phyloP scores from a whole-genome alignment of 2,888 invertebrate genomes.

The Argyresthia goedartella region DNA sequence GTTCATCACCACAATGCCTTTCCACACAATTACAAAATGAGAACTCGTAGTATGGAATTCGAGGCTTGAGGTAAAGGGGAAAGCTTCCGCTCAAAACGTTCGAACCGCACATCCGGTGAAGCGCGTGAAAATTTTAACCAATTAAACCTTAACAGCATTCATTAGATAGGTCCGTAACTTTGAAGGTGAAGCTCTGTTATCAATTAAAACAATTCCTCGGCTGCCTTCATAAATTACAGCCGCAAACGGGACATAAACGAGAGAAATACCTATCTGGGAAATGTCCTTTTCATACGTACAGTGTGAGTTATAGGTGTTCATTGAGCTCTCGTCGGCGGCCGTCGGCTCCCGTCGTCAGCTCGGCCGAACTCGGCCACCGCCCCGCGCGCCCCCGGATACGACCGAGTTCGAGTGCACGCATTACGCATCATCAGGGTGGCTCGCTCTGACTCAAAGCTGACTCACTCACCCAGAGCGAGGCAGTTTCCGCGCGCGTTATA shows the following conservation, averaged over 20 bases:
- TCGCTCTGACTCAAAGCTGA: neutral
- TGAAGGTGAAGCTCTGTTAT: neutral
- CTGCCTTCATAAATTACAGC: constrained; percentile 13
- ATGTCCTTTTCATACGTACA: constrained; percentile 35
- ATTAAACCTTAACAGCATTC: neutral
- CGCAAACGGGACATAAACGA: constrained; percentile 17
- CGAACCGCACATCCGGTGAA: too few relatives aligned
- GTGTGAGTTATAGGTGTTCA: constrained; percentile 37
- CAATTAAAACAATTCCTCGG: constrained; percentile 1
- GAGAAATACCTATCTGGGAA: constrained; percentile 26
- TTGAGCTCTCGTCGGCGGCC: constrained; percentile 51
- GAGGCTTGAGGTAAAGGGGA: too few relatives aligned
- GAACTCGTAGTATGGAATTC: too few relatives aligned
- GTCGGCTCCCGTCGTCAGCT: constrained; percentile 21
- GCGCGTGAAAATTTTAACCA: neutral
- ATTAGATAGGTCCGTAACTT: neutral
- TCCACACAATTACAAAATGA: too few relatives aligned
- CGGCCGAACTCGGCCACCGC: constrained; percentile 29
- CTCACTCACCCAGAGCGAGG: neutral
- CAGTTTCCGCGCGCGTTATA: constrained; percentile 5
- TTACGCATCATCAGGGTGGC: neutral
- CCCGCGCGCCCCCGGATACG: constrained; percentile 14
- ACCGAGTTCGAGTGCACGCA: constrained; percentile 26
- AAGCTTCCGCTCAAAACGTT: too few relatives aligned
- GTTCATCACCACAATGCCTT: too few relatives aligned